Evolutionary conservation across 2,797 vertebrate species (phyloP), one percentile per base, ranked within the genome.

Genomic region (Catostomus latipinnis): DNA sequence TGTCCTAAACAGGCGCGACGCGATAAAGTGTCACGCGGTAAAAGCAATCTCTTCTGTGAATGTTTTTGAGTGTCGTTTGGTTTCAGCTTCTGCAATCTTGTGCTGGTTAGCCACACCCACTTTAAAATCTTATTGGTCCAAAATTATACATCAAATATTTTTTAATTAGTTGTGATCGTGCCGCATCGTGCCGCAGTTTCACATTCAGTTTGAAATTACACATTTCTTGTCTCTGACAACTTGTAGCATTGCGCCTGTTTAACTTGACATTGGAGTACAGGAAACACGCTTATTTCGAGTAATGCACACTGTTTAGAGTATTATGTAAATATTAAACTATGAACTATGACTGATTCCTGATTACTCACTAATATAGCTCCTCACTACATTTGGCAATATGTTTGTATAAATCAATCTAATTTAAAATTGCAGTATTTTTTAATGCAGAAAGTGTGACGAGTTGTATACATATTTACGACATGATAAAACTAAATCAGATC

Each of bases 331-430:
- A 81, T 70, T 69, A 45, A 69, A 68, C 61, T 10, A 46, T 5
- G 7, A 65, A 13, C 18, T 58, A 66, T 10, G 22, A 82, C 14
- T 50, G 58, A 60, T 58, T 75, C 48, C 50, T 66, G 14, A 71
- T 65, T 74, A 49, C 34, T 70, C 46, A 60, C 61, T 80, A 18
- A 73, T 16, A 81, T 62, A 68, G 71, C 71, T 74, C 63, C 1
- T 54, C 8, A 14, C 43, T 74, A 72, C 75, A 71, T 69, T 56
- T 58, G 71, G 79, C 53, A 63, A 82, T 62, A 79, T 70, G 72
- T 84, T 75, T 84, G 78, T 81, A 76, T 67, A 78, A 73, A 71
- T 72, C n/a, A 10, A 79, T 69, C 54, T 63, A 69, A 73, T 67
- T 13, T 75, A 53, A 77, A 58, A 84, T 46, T 69, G 61, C 22